Conservation (phyloP, 1,140 invertebrate species). For the Camponotus pennsylvanicus region DNA sequence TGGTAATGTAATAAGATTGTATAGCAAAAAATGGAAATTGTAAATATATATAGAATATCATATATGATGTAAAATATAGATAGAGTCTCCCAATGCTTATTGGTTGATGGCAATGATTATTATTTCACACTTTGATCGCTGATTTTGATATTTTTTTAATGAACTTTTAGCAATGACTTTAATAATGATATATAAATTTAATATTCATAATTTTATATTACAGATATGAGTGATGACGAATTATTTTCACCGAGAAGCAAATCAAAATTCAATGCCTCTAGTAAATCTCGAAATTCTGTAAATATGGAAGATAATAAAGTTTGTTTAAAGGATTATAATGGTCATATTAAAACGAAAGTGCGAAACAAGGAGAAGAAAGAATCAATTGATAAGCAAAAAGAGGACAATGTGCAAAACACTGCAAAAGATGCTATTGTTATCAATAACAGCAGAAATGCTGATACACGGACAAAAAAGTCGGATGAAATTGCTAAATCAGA, state of each 20-base stretch:
- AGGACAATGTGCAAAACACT: neutral
- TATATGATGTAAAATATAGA: conserved; percentile 74
- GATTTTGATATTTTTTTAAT: conserved; percentile 68
- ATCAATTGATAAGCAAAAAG: conserved; percentile 26
- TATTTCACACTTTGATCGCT: conserved; percentile 85
- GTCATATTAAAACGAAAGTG: neutral
- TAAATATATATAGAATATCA: neutral
- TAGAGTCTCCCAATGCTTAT: conserved; percentile 81
- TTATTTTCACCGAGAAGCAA: conserved; percentile 65
- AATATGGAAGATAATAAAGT: conserved; percentile 9
- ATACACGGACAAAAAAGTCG: neutral
- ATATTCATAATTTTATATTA: conserved; percentile 50
- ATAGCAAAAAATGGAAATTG: neutral
- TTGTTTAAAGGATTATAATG: conserved; percentile 1
- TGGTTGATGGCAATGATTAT: conserved; percentile 83
- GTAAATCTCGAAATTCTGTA: conserved; percentile 37
- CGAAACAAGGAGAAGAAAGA: conserved; percentile 12
- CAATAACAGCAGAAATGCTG: neutral
- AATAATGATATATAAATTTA: conserved; percentile 25
- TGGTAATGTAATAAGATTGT: conserved; percentile 67
- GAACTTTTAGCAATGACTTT: neutral
- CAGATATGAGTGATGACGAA: conserved; percentile 67
- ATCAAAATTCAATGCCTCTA: conserved; percentile 43
- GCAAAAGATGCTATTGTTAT: neutral
- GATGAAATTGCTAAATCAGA: neutral